Base-by-base conservation (phyloP, 2,113 vertebrate genomes). In the Loxodonta africana region DNA sequence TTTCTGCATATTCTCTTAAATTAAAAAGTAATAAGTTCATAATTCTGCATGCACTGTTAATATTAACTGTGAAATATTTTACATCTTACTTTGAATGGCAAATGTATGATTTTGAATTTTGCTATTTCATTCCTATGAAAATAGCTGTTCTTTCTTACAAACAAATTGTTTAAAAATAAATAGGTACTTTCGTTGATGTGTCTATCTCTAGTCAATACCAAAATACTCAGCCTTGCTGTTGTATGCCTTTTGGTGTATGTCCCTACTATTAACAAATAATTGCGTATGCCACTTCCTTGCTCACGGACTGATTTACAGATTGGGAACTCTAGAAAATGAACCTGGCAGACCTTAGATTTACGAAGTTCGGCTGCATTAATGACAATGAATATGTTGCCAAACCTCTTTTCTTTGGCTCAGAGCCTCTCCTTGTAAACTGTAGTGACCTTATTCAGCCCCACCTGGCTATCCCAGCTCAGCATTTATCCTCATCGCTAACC, bases 361-460 rank as follows among this genome's bases (percentile, higher is more conserved):
- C 18, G 76, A 80, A 93, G 12, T 77, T 95, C 51, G 62, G 82
- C 69, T 76, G 80, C 46, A 78, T 93, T 95, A 91, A 84, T 63
- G 73, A 78, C 33, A 28, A 63, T 21, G 44, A 78, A 30, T 69
- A 65, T 65, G 30, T 73, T 90, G 57, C 74, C 86, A 96, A 71
- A 46, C 62, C 48, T 83, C 62, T 88, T 96, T 92, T 67, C 85
- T 90, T 91, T 94, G 82, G 91, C 46, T 88, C 65, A 76, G 8
- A 89, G 26, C 37, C 26, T 93, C 93, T 85, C 62, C 28, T 80
- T 80, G 17, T 69, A 97, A 95, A 63, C 80, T 8, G 0, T 5
- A 63, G 57, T 80, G 18, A 62, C 88, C 20, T 46, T 71, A 85
- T 60, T 76, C 46, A 83, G 10, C 2, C 78, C 46, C n/a, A 83